Conservation (phyloP, 92 coral and sea anemone species). For the Porites cylindrica region DNA sequence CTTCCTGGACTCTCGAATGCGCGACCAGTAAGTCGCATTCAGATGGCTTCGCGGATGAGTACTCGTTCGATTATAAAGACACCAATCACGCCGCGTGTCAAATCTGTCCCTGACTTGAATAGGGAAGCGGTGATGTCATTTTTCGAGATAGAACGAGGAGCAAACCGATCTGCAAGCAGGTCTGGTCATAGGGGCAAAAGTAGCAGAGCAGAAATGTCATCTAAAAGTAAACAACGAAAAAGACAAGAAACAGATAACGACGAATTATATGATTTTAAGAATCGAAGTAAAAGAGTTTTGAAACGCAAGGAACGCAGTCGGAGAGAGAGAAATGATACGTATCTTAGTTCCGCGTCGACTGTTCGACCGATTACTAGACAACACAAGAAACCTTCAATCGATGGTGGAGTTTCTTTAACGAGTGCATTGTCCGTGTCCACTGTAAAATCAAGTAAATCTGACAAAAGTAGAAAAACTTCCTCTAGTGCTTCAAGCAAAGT, state of each 20-base stretch:
- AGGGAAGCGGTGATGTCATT: conserved; percentile 16
- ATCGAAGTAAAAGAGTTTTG: conserved; percentile 67
- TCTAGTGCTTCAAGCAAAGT: conserved; percentile 36
- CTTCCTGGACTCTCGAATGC: conserved; percentile 9
- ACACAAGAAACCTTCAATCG: not conserved
- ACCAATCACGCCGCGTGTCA: not conserved
- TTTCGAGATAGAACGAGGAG: conserved; percentile 29
- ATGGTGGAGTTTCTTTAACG: conserved; percentile 3
- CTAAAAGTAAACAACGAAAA: not conserved
- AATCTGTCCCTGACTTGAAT: conserved; percentile 49
- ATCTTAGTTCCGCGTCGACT: conserved; percentile 61
- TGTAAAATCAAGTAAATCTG: conserved; percentile 6
- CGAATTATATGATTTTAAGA: conserved; percentile 37
- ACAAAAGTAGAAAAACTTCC: not conserved
- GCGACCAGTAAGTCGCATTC: conserved; percentile 27
- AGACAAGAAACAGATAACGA: conserved; percentile 32
- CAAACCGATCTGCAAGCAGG: not conserved
- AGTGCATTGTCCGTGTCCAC: conserved; percentile 37
- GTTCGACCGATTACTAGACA: not conserved
- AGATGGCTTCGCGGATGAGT: conserved; percentile 40
- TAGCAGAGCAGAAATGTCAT: not conserved
- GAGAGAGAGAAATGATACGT: conserved; percentile 33
- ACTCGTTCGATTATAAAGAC: conserved; percentile 45
- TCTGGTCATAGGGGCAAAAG: not conserved
- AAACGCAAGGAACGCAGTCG: conserved; percentile 73